Conservation (phyloP, 1,140 invertebrate species). For the Triops longicaudatus region DNA sequence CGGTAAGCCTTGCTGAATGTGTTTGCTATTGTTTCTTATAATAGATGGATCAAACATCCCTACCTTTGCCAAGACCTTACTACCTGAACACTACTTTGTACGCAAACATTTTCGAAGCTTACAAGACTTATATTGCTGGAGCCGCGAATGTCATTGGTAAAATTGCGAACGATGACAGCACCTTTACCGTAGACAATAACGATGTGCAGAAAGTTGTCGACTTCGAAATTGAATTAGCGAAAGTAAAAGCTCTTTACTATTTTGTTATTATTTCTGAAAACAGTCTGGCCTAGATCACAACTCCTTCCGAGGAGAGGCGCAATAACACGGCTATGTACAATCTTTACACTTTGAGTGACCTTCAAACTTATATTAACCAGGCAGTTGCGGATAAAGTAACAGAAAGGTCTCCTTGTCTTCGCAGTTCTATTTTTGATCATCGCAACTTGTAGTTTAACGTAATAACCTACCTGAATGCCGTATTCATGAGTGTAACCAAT, state of each 20-base stretch:
- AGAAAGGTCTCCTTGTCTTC: conserved; percentile 23
- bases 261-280: background rate
- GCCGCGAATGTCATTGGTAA: conserved; percentile 26
- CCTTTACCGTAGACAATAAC: conserved; percentile 3
- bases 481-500: conserved; percentile 34
- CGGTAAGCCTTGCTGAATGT: no score
- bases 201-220: conserved; percentile 31
- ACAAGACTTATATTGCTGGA: conserved; percentile 26
- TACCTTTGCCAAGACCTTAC: conserved; percentile 22
- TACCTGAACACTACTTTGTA: conserved; percentile 22
- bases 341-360: conserved; percentile 44
- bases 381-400: conserved; percentile 19
- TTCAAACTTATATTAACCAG: conserved; percentile 39
- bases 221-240: conserved; percentile 43
- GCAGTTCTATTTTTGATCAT: conserved; percentile 14
- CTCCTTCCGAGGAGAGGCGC: conserved; percentile 43
- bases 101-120: conserved; percentile 18
- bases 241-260: conserved; percentile 36
- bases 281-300: conserved; percentile 39
- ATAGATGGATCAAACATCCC: conserved; percentile 26
- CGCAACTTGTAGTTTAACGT: conserved; percentile 17
- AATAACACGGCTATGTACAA: conserved; percentile 49
- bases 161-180: background rate
- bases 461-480: conserved; percentile 35
- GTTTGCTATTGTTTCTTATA: no score